Base-by-base conservation (phyloP, 2,113 vertebrate species). In the Heptranchias perlo region DNA sequence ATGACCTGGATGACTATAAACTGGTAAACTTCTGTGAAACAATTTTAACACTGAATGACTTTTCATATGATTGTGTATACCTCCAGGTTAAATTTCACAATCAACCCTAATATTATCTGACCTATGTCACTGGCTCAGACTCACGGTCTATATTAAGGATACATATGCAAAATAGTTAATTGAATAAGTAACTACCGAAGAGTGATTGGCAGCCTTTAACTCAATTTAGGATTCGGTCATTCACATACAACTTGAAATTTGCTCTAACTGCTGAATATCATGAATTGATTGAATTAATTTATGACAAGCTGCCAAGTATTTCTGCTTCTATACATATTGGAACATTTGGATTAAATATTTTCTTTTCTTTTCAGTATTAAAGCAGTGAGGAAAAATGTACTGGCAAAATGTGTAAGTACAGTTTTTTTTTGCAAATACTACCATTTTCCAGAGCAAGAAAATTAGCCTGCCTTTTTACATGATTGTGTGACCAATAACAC, bases 381-480 rank as follows among this genome's bases (percentile, higher is more conserved):
- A 97, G 98, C 99, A 4, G 99, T 98, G 96, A 98, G 98, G 96
- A 99, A 99, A 96, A 99, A 99, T 94, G 99, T 99, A 96, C 97
- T 99, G 4, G 99, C 99, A 97, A 99, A 99, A 98, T 99, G 99
- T 97, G 99, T 99, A 98, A 96, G 99, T 99, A 97, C 5, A 73
- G 25, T 14, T 44, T 78, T 96, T 87, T 91, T 93, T 64, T 67
- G 16, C 16, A 58, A 39, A 96, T 31, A 0, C 18, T 89, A 67
- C 44, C 25, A 10, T 86, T 69, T 47, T 95, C 3, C 67, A 84
- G 44, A 18, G 11, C 31, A 69, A 16, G 44, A 49, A 69, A 82
- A 21, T 44, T 44, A 4, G 31, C 44, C 7, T 76, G 31, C 44
- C 7, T 76, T 47, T 65, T 64, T 94, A 47, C 11, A 58, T 11